Conservation (phyloP, 2,888 invertebrate species). For the Mythimna impura region DNA sequence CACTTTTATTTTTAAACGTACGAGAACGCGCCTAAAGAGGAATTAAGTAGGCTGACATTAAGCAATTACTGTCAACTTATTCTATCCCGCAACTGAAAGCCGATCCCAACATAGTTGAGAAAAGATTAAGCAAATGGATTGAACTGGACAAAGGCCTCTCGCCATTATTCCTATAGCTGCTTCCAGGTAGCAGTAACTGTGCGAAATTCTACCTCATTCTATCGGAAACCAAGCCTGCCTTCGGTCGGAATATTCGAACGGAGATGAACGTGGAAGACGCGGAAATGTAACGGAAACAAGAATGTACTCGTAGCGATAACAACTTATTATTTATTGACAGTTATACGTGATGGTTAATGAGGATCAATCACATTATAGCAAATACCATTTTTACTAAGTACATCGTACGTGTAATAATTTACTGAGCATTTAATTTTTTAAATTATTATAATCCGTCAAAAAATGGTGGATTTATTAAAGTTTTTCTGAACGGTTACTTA, state of each 20-base stretch:
- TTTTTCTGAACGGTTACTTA: no score
- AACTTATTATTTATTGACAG: not conserved
- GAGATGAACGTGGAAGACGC: not conserved
- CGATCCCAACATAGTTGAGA: no score
- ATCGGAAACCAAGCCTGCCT: not conserved
- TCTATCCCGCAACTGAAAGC: not conserved
- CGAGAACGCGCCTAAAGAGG: no score
- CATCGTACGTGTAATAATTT: no score
- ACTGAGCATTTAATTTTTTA: no score
- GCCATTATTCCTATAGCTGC: not conserved
- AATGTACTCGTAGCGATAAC: not conserved
- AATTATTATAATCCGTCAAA: no score
- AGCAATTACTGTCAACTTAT: not conserved
- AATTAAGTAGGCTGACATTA: not conserved
- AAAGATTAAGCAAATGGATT: no score
- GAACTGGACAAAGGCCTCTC: not conserved
- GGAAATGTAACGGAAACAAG: conserved; percentile 7
- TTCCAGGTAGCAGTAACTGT: not conserved
- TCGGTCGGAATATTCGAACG: not conserved
- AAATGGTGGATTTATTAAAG: no score
- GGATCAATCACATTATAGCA: no score
- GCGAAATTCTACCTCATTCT: not conserved
- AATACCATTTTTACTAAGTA: no score
- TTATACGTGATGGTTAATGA: not conserved
- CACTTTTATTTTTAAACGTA: no score